These are phyloP conservation scores for Sturnus vulgaris DNA, from an alignment of 2,113 vertebrate genomes.

Conservation along the genomic window DNA sequence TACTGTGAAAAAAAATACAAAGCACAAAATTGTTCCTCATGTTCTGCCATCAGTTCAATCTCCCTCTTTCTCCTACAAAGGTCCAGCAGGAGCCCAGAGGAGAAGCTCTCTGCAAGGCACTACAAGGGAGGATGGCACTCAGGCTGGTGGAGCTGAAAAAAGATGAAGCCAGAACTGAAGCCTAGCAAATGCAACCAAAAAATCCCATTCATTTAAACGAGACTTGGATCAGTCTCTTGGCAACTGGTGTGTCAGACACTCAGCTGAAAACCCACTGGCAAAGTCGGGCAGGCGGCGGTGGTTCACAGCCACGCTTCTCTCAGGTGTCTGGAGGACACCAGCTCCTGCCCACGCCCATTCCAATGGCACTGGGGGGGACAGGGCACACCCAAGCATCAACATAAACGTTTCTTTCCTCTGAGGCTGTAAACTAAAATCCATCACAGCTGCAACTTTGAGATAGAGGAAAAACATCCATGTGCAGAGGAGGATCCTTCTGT, in stretches of 20 bases:
- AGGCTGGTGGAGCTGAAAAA: not conserved
- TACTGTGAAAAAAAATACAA: not conserved
- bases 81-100: not conserved
- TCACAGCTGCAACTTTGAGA: not conserved
- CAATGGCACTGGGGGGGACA: not conserved
- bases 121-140: not conserved
- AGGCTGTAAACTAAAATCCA: not conserved
- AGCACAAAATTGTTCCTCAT: not conserved
- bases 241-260: constrained; percentile 1
- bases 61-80: not conserved
- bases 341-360: not conserved
- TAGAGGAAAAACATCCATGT: fast-evolving
- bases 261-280: constrained; percentile 17
- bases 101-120: not conserved
- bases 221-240: constrained; percentile 20
- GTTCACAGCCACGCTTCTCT: not conserved
- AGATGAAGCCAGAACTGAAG: not conserved
- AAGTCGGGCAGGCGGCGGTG: not conserved
- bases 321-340: not conserved
- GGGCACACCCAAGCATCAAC: not conserved
- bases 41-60: not conserved
- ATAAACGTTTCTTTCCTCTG: fast-evolving
- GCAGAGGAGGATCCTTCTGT: not conserved
- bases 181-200: not conserved
- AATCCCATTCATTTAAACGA: constrained; percentile 23